Evolutionary conservation across 1,140 invertebrate genomes (phyloP).

Genomic region (Cydia pomonella): DNA sequence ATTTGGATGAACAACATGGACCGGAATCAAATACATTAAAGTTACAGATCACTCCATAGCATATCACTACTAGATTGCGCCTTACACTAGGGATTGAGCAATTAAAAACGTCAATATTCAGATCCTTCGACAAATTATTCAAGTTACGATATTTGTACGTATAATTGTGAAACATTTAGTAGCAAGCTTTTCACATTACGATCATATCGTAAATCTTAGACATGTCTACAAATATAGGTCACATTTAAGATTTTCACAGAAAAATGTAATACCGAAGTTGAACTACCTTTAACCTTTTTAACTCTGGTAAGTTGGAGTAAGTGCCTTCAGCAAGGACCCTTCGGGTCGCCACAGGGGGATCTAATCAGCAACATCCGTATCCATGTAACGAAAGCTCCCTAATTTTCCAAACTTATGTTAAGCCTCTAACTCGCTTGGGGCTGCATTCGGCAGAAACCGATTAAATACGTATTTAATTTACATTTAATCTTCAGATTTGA

Average conservation of each 20-base stretch:
- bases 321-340: not conserved
- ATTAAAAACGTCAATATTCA: no score
- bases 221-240: not conserved
- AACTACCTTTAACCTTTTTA: not conserved
- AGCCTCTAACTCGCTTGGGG: not conserved
- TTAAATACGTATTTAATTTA: not conserved
- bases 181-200: not conserved
- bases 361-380: not conserved
- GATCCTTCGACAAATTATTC: no score
- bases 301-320: not conserved
- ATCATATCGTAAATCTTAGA: not conserved
- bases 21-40: no score
- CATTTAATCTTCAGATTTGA: not conserved
- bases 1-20: no score
- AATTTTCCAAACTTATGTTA: slow-evolving; percentile 13
- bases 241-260: slow-evolving; percentile 8
- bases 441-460: not conserved
- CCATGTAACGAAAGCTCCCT: not conserved
- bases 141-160: no score
- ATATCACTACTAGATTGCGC: no score
- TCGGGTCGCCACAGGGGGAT: not conserved
- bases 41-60: no score
- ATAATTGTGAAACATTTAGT: no score
- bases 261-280: not conserved
- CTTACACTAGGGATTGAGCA: no score